Evolutionary conservation across 2,888 invertebrate genomes (phyloP).

Genomic region (Acleris emargana): DNA sequence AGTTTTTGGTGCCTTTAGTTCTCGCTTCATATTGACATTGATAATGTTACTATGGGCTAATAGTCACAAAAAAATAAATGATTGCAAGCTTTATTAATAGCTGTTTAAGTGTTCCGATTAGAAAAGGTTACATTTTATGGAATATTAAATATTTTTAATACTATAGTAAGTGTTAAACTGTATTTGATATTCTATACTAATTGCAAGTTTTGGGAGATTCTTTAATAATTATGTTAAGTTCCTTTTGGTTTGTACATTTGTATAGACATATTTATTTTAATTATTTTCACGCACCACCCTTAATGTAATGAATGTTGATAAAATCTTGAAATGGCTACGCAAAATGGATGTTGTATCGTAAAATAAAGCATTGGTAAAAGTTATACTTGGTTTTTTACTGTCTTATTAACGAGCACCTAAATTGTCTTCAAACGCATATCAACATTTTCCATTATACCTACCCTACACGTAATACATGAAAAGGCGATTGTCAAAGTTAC

Average conservation of each 20-base stretch:
- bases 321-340: constrained; percentile 43
- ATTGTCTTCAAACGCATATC: neutral
- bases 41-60: neutral
- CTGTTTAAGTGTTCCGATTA: too few species aligned
- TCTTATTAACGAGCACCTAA: too few species aligned
- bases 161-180: neutral
- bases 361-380: constrained; percentile 30
- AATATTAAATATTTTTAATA: too few species aligned
- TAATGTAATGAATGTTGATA: constrained; percentile 8
- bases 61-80: neutral
- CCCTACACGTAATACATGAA: too few species aligned
- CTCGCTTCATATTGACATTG: constrained; percentile 27
- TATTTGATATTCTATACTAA: neutral
- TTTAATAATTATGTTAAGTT: constrained; percentile 10
- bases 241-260: constrained; percentile 19
- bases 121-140: too few species aligned
- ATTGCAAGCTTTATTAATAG: too few species aligned
- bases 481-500: too few species aligned
- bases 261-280: constrained; percentile 2
- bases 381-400: neutral
- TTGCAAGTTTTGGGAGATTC: neutral
- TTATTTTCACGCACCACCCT: constrained; percentile 10
- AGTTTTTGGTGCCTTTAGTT: neutral
- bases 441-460: too few species aligned
- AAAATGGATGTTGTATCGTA: constrained; percentile 33